Evolutionary conservation across 1,140 invertebrate genomes (phyloP), one percentile per base, ranked within the genome.

Genomic region (Zaprionus taronus): DNA sequence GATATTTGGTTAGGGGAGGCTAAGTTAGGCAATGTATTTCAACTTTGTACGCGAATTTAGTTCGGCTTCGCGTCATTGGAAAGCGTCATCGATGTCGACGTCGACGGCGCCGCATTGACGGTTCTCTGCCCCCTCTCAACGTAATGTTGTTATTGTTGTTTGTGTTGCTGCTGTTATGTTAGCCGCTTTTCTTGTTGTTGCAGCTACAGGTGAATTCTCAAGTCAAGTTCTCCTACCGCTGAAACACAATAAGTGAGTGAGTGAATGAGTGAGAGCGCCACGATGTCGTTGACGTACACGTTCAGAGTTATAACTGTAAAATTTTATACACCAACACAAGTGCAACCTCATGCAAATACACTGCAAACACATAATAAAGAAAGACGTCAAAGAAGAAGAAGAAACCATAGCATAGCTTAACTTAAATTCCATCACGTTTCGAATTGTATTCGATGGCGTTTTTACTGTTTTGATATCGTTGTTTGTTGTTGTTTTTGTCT

Each of bases 351-450:
- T 83, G 83, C 80, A 83, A 87, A 86, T 74, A 74, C 74, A 79
- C 72, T 83, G 70, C 75, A 77, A 72, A 83, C 72, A 56, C 49
- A 56, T 12, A 62, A 55, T 47, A 49, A 65, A 56, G 74, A 53
- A 73, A 34, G 58, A 69, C n/a, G 41, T 17, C 41, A n/a, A 15
- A 12, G 34, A 62, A 44, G 22, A 44, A 22, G 20, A 44, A 24
- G 41, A 62, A 57, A 47, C 41, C 26, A 26, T 31, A 44, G 57
- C 57, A 72, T 61, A 78, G 74, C 77, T 79, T 34, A 90, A 77
- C 63, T 82, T 70, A 80, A 90, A 90, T 90, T 90, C 85, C 85
- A 57, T 49, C 85, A 90, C 85, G 85, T 90, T 73, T 75, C 55
- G 56, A 74, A 82, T 56, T 71, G 71, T 34, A 34, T 80, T 80